These are phyloP conservation scores for Tamias sibiricus DNA, from an alignment of 2,113 vertebrate species.

Conservation along the genomic window DNA sequence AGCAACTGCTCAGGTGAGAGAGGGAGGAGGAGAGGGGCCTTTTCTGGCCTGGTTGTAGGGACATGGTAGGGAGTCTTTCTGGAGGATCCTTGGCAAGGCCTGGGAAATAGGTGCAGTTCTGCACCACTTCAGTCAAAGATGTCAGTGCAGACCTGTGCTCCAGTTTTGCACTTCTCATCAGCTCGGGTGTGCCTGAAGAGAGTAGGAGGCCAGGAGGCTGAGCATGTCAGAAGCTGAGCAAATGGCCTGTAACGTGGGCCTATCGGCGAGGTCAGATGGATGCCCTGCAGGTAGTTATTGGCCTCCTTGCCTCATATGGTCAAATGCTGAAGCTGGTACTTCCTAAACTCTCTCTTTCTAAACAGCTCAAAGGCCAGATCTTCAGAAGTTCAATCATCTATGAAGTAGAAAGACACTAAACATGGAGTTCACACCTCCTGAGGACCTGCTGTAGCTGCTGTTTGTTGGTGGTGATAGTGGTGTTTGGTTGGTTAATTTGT, in stretches of 20 bases:
- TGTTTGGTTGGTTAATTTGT: background rate
- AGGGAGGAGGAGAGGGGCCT: accelerated
- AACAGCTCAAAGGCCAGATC: background rate
- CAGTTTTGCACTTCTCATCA: background rate
- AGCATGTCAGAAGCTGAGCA: background rate
- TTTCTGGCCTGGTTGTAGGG: accelerated
- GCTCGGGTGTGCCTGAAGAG: background rate
- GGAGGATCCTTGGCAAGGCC: background rate
- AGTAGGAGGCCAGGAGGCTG: background rate
- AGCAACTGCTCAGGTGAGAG: slow-evolving; percentile 84
- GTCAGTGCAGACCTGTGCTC: background rate
- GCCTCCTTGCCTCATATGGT: background rate
- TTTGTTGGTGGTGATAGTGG: background rate
- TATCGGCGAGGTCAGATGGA: too few relatives aligned
- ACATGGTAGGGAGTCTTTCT: accelerated
- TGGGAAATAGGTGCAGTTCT: background rate
- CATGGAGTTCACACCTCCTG: background rate
- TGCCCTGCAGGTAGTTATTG: background rate
- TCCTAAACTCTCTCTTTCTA: background rate
- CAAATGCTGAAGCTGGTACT: background rate
- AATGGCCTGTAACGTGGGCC: background rate
- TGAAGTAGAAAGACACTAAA: background rate
- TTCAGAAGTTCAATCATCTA: background rate
- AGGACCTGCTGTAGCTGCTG: background rate
- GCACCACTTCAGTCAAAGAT: background rate